Conservation (phyloP, 2,113 vertebrate species). For the Nycticorax nycticorax region DNA sequence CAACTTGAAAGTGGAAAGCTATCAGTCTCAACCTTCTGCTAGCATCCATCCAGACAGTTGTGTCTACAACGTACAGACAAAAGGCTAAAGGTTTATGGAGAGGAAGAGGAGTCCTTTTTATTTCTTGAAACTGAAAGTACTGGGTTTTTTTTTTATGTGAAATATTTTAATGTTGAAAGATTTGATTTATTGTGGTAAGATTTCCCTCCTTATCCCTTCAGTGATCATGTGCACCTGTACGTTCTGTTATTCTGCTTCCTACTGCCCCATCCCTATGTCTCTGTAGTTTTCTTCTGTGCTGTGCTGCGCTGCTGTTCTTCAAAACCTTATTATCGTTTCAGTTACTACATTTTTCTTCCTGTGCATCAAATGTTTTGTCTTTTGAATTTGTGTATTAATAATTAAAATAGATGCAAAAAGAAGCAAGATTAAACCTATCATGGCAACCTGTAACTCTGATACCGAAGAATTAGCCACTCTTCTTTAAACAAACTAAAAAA, state of each 20-base stretch:
- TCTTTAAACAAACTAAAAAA: not conserved
- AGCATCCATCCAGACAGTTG: not conserved
- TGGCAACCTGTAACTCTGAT: not conserved
- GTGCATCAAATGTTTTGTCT: not conserved
- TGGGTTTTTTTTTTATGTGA: not conserved
- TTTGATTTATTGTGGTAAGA: not conserved
- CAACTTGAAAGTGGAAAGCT: not conserved
- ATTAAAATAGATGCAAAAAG: not conserved
- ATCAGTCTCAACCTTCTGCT: not conserved
- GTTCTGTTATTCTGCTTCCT: not conserved
- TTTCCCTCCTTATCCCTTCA: not conserved
- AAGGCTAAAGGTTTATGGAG: not conserved
- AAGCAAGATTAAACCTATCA: not conserved
- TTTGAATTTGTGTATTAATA: not conserved
- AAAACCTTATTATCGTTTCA: not conserved
- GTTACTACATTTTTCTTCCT: not conserved
- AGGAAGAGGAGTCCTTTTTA: not conserved
- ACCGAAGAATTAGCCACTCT: not conserved
- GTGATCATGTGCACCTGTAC: not conserved
- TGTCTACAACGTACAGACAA: not conserved
- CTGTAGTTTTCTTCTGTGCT: not conserved
- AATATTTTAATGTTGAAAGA: not conserved
- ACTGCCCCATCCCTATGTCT: not conserved
- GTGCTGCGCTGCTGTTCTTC: not conserved
- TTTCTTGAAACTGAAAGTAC: not conserved